Percentiles rank a stretch among this genome's conserved stretches.
Conservation (phyloP, 2,113 vertebrate genomes). For the Natator depressus region DNA sequence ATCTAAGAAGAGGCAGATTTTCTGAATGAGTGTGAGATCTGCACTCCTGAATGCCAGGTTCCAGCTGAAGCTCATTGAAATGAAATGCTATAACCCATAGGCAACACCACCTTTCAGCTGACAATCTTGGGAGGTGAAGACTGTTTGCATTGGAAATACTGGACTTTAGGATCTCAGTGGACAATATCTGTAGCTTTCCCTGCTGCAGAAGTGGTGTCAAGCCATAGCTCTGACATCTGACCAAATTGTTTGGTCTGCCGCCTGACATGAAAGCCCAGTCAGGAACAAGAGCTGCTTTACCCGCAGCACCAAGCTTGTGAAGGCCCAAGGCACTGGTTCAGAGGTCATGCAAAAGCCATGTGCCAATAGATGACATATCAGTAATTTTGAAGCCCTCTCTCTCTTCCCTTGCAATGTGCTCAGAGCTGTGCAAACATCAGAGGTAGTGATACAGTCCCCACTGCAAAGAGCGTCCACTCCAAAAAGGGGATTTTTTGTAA, state of each 20-base stretch:
- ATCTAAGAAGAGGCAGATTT: not conserved
- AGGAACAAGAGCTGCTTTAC: not conserved
- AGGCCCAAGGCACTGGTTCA: not conserved
- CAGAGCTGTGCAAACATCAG: not conserved
- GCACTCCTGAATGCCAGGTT: not conserved
- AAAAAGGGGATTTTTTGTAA: not conserved
- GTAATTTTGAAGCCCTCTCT: not conserved
- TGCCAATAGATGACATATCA: not conserved
- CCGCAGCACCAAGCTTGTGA: fast-evolving
- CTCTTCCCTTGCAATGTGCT: not conserved
- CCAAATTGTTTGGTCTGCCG: fast-evolving
- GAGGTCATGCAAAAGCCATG: not conserved
- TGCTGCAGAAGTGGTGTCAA: not conserved
- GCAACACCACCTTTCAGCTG: not conserved
- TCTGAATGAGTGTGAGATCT: not conserved
- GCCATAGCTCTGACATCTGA: fast-evolving
- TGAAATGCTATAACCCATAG: not conserved
- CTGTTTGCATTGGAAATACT: not conserved
- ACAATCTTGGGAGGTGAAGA: not conserved
- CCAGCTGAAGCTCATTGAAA: not conserved
- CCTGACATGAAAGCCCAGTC: fast-evolving
- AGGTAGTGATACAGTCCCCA: not conserved
- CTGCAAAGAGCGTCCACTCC: not conserved
- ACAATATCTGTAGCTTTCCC: fast-evolving
- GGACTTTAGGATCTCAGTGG: not conserved